phyloP scores from a whole-genome alignment of 1,140 invertebrate species.

The Formica selysi region DNA sequence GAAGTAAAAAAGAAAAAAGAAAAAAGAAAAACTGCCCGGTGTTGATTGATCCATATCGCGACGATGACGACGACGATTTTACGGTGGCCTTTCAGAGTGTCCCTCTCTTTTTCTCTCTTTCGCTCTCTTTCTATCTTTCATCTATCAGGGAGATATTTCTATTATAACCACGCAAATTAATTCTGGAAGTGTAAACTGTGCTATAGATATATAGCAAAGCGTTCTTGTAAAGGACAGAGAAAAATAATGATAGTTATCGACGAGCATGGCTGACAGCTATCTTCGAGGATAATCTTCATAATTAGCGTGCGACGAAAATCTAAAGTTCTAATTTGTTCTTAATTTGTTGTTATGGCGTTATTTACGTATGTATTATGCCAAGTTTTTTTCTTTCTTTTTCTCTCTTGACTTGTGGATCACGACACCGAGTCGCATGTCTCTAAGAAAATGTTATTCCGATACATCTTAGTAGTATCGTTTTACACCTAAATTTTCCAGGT shows the following conservation, averaged over 20 bases:
- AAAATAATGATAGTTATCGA: slow-evolving; percentile 20
- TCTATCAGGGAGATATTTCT: slow-evolving; percentile 63
- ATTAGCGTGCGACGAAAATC: slow-evolving; percentile 56
- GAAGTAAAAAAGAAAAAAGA: slow-evolving; percentile 80
- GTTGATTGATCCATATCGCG: slow-evolving; percentile 53
- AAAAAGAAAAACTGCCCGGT: slow-evolving; percentile 14
- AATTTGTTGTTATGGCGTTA: slow-evolving; percentile 47
- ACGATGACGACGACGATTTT: slow-evolving; percentile 54
- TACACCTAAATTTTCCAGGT: slow-evolving; percentile 38
- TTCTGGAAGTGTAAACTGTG: slow-evolving; percentile 64
- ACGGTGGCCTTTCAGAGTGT: slow-evolving; percentile 71
- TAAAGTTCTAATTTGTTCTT: slow-evolving; percentile 57
- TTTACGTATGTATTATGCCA: slow-evolving; percentile 60
- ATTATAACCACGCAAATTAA: slow-evolving; percentile 49
- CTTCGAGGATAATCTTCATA: slow-evolving; percentile 7
- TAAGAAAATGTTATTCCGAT: slow-evolving; percentile 31
- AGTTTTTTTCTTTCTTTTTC: not conserved
- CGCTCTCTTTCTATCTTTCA: slow-evolving; percentile 37
- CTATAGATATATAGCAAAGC: slow-evolving; percentile 36
- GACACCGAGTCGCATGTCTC: slow-evolving; percentile 27
- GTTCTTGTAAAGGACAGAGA: slow-evolving; percentile 64
- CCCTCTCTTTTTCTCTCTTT: slow-evolving; percentile 55
- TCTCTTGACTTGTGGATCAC: not conserved
- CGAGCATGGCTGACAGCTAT: slow-evolving; percentile 5
- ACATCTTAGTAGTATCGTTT: slow-evolving; percentile 46